Percentiles rank a stretch among this genome's conserved stretches.
phyloP scores from a whole-genome alignment of 2,888 invertebrate genomes.

The Athalia rosae region DNA sequence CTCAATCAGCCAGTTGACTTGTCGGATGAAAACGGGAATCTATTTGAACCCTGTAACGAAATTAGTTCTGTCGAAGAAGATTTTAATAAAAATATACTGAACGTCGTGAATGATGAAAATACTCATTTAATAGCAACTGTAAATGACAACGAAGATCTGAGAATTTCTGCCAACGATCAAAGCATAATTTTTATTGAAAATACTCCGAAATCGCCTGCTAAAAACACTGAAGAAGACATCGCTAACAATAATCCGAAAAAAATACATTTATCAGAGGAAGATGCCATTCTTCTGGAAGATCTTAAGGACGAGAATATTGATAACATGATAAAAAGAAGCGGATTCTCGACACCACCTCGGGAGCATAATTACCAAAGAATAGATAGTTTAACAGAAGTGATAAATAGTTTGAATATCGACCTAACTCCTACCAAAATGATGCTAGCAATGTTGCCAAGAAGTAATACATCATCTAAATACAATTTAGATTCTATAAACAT shows the following conservation, averaged over 20 bases:
- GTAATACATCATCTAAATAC: constrained; percentile 62
- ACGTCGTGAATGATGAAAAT: neutral
- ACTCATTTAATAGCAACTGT: neutral
- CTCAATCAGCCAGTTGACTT: neutral
- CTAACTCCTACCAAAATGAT: constrained; percentile 57
- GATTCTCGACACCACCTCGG: constrained; percentile 11
- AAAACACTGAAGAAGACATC: neutral
- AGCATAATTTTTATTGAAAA: too few species aligned
- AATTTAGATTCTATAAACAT: constrained; percentile 62
- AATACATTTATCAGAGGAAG: neutral
- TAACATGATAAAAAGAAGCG: neutral
- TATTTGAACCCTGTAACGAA: neutral
- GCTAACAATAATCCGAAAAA: constrained; percentile 6
- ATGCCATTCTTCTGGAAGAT: neutral
- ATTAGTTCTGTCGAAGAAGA: neutral
- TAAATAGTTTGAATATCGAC: constrained; percentile 59
- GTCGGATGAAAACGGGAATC: constrained; percentile 39
- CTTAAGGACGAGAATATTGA: too few species aligned
- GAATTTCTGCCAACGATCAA: neutral
- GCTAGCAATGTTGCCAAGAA: constrained; percentile 53
- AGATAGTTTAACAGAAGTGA: constrained; percentile 61
- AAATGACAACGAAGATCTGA: neutral
- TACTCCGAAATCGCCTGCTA: neutral
- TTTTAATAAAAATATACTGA: neutral
- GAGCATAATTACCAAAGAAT: constrained; percentile 48